Conservation (phyloP, 1,140 invertebrate species). For the Trypoxylus dichotomus region DNA sequence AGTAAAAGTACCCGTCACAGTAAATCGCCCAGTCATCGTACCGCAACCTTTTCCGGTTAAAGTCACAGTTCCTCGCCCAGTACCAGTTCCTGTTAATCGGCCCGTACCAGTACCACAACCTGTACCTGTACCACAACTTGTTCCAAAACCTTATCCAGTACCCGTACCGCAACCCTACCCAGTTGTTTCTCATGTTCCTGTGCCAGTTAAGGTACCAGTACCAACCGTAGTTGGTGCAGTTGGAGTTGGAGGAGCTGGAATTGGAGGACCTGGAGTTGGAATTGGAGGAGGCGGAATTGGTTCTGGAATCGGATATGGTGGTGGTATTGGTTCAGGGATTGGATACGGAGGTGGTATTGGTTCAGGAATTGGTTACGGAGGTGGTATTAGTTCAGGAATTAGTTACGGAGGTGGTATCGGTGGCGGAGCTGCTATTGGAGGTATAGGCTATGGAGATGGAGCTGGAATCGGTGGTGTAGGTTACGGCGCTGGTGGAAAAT, state of each 20-base stretch:
- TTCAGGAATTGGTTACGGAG: slow-evolving; percentile 34
- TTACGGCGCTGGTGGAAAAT: background rate
- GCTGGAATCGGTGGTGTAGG: background rate
- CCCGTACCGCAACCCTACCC: slow-evolving; percentile 33
- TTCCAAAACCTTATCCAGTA: slow-evolving; percentile 35
- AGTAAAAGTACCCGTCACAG: slow-evolving; percentile 47
- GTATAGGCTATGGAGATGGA: slow-evolving; percentile 4
- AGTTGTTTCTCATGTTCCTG: slow-evolving; percentile 37
- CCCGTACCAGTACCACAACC: slow-evolving; percentile 44
- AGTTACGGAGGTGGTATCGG: slow-evolving; percentile 28
- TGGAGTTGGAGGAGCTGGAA: slow-evolving; percentile 11
- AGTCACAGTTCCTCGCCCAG: slow-evolving; percentile 35
- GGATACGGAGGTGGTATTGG: slow-evolving; percentile 18
- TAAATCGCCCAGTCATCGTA: slow-evolving; percentile 47
- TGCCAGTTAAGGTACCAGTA: slow-evolving; percentile 37
- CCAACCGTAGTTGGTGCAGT: slow-evolving; percentile 36
- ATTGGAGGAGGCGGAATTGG: background rate
- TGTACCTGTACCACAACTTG: slow-evolving; percentile 40
- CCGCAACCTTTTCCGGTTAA: slow-evolving; percentile 37
- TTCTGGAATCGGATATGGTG: slow-evolving; percentile 31
- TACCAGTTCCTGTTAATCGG: slow-evolving; percentile 44
- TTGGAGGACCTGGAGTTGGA: slow-evolving; percentile 26
- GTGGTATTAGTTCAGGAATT: slow-evolving; percentile 20
- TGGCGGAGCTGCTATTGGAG: slow-evolving; percentile 22
- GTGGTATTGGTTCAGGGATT: slow-evolving; percentile 29